A percentile compares a stretch with the other conserved stretches of the same genome.
Conservation (phyloP, 2,797 vertebrate genomes). For the Capromys pilorides region DNA sequence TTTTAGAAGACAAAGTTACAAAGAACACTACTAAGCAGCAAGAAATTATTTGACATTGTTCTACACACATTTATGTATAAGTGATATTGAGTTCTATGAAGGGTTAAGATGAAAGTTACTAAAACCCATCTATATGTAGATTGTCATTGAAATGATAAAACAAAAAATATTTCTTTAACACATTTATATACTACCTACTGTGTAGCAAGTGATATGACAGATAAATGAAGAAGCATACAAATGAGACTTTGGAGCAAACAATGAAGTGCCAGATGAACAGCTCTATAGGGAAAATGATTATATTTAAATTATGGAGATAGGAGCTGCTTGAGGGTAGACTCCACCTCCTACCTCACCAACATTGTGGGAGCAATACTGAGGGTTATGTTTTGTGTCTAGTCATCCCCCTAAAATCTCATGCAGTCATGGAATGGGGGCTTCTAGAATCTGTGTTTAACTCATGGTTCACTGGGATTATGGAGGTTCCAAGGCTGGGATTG, state of each 20-base stretch:
- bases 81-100: neutral
- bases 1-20: slow-evolving; percentile 1
- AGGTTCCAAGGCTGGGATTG: no score
- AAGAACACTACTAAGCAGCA: neutral
- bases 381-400: no score
- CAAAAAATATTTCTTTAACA: neutral
- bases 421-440: no score
- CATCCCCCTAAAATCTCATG: no score
- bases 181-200: fast-evolving
- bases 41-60: neutral
- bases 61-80: neutral
- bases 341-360: no score
- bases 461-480: no score
- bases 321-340: no score
- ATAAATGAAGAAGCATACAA: neutral
- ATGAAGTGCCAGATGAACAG: neutral
- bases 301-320: neutral
- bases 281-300: neutral
- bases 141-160: neutral
- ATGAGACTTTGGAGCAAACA: neutral
- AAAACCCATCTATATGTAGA: neutral
- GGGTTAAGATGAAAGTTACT: neutral
- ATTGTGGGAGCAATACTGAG: no score
- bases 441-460: no score
- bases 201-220: neutral